phyloP scores from a whole-genome alignment of 2,797 vertebrate genomes.

The Cyprinodon diabolis region DNA sequence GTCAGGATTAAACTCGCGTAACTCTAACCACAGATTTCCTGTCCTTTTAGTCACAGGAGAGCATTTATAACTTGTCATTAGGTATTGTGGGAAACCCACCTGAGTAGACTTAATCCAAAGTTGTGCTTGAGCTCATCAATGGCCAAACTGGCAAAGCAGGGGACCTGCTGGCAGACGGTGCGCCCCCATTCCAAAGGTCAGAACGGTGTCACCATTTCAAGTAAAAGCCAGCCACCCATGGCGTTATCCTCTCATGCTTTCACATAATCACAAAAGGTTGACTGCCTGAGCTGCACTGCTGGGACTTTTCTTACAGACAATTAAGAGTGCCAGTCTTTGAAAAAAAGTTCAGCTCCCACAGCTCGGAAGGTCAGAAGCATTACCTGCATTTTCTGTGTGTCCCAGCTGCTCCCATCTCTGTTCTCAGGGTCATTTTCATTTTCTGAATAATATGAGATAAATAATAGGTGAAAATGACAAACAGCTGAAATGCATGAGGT shows the following conservation, averaged over 20 bases:
- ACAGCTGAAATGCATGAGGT: conserved; percentile 2
- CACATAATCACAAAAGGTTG: conserved; percentile 28
- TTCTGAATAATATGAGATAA: conserved; percentile 33
- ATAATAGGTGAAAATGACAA: conserved; percentile 26
- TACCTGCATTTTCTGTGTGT: conserved; percentile 63
- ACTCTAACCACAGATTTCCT: conserved; percentile 48
- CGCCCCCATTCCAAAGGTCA: conserved; percentile 63
- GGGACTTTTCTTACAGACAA: conserved; percentile 62
- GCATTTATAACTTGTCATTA: conserved; percentile 40
- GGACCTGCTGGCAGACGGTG: conserved; percentile 41
- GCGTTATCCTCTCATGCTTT: conserved; percentile 48
- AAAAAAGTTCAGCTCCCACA: conserved; percentile 73
- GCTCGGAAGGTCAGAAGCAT: conserved; percentile 76
- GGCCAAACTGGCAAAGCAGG: conserved; percentile 31
- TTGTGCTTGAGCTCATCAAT: conserved; percentile 31
- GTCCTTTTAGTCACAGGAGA: conserved; percentile 46
- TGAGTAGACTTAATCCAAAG: conserved; percentile 24
- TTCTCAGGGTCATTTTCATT: conserved; percentile 9
- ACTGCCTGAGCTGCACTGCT: conserved; percentile 49
- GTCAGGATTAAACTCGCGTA: conserved; percentile 60
- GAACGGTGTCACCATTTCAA: conserved; percentile 67
- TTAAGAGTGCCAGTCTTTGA: conserved; percentile 45
- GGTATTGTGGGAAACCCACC: conserved; percentile 51
- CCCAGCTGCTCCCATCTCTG: conserved; percentile 36
- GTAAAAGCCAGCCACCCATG: conserved; percentile 64